phyloP scores from a whole-genome alignment of 2,113 vertebrate species.

The Caloenas nicobarica region DNA sequence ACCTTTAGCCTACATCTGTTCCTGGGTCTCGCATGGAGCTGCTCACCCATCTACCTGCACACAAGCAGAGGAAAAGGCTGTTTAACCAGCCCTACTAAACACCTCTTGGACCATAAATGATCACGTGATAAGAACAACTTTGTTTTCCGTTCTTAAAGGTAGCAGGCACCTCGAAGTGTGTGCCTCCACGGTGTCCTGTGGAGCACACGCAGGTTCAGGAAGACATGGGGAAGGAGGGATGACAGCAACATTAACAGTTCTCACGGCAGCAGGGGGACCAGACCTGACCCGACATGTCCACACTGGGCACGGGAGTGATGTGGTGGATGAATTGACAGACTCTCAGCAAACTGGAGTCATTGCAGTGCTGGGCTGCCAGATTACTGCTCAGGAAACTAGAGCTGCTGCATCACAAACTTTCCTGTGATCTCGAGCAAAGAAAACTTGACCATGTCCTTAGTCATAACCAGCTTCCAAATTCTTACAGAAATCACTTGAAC shows the following conservation, averaged over 20 bases:
- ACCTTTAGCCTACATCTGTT: not conserved
- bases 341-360: not conserved
- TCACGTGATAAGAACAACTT: not conserved
- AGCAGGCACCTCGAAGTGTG: not conserved
- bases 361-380: not conserved
- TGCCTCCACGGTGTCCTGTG: accelerated
- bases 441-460: not conserved
- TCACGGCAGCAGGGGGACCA: not conserved
- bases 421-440: not conserved
- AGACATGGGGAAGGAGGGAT: not conserved
- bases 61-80: not conserved
- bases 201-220: not conserved
- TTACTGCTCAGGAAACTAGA: not conserved
- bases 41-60: not conserved
- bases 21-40: not conserved
- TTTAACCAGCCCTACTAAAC: not conserved
- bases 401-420: not conserved
- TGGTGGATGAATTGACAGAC: not conserved
- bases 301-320: not conserved
- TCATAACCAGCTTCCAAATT: not conserved
- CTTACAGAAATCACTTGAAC: not conserved
- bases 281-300: not conserved
- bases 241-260: not conserved
- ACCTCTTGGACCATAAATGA: not conserved
- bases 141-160: not conserved